Conservation (phyloP, 2,113 vertebrate species). For the Ctenomys sociabilis region DNA sequence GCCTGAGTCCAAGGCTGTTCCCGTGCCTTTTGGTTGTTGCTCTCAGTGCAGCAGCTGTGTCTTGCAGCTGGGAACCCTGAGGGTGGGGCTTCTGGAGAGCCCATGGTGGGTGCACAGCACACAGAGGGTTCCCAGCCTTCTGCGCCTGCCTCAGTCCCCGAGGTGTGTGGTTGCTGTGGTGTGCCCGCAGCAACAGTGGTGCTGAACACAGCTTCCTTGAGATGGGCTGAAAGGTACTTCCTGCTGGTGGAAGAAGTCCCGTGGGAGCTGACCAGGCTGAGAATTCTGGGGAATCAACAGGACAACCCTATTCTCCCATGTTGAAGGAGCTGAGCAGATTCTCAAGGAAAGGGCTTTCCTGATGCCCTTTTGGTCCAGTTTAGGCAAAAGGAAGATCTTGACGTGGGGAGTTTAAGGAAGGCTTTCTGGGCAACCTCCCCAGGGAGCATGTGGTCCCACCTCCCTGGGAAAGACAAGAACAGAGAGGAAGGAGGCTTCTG, state of each 20-base stretch:
- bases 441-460: neutral
- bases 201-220: neutral
- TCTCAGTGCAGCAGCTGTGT: neutral
- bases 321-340: neutral
- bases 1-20: neutral
- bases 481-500: neutral
- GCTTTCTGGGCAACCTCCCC: neutral
- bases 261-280: neutral
- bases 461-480: neutral
- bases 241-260: neutral
- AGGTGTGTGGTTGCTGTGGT: neutral
- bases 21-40: neutral
- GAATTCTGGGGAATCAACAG: neutral
- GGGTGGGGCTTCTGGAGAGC: neutral
- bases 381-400: neutral
- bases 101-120: neutral
- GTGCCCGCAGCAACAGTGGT: neutral
- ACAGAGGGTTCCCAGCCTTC: neutral
- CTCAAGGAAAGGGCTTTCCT: neutral
- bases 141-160: neutral
- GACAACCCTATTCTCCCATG: neutral
- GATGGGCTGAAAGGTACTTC: neutral
- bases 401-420: neutral
- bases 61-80: neutral
- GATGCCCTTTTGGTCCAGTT: neutral